Percentiles rank a stretch among this genome's conserved stretches.
Conservation (phyloP, 2,113 vertebrate genomes). For the Opisthocomus hoazin region DNA sequence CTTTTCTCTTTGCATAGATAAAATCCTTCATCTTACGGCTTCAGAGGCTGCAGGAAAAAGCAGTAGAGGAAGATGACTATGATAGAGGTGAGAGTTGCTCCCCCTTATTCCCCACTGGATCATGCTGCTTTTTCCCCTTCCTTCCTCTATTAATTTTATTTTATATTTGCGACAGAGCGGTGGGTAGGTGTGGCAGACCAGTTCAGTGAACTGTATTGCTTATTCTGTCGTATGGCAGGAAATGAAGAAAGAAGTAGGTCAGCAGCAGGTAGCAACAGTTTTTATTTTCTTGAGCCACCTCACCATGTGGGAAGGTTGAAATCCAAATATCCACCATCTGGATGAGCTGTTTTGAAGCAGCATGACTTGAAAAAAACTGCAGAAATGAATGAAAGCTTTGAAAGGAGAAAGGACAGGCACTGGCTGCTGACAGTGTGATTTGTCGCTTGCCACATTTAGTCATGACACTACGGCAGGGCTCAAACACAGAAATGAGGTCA, state of each 20-base stretch:
- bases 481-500: not conserved
- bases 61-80: slow-evolving; percentile 84
- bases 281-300: slow-evolving; percentile 32
- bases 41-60: slow-evolving; percentile 85
- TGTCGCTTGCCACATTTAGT: not conserved
- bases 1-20: slow-evolving; percentile 67
- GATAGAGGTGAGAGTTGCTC: slow-evolving; percentile 74
- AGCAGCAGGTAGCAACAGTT: slow-evolving; percentile 45
- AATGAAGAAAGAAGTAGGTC: slow-evolving; percentile 15
- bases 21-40: slow-evolving; percentile 82
- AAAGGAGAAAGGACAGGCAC: not conserved
- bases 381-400: slow-evolving; percentile 7
- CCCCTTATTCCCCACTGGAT: not conserved
- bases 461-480: not conserved
- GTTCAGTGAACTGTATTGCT: not conserved
- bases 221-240: not conserved
- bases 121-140: not conserved
- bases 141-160: not conserved
- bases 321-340: slow-evolving; percentile 22
- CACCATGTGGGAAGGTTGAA: not conserved
- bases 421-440: slow-evolving; percentile 7
- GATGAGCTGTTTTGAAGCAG: slow-evolving; percentile 48
- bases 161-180: not conserved
- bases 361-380: not conserved
- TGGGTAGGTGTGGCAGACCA: not conserved